Evolutionary conservation across 1,140 invertebrate genomes (phyloP), one percentile per base, ranked within the genome.

Genomic region (Pseudoatta argentina): DNA sequence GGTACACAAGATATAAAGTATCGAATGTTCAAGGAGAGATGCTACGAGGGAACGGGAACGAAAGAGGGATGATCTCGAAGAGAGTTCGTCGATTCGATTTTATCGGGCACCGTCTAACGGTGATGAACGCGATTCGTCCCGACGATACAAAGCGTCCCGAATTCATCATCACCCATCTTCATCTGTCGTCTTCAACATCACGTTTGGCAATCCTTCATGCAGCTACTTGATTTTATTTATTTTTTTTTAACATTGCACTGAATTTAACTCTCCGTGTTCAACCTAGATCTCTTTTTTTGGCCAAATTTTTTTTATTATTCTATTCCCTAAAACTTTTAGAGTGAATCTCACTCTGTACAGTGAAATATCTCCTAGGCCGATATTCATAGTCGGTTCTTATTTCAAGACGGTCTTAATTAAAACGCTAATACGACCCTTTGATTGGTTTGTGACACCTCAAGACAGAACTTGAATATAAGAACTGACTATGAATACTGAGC

Each of bases 1-100:
- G 18, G 24, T 82, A 82, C 69, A 61, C 18, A 61, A 39, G 39
- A 48, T 73, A 71, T 59, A 82, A 83, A 75, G 27, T 83, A 75
- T 83, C 79, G 69, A 83, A 83, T 55, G 55, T 44, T 39, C 39
- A 51, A 83, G 55, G 27, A 39, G n/a, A 48, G 53, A 39, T 83
- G 69, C 69, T 75, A 61, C 55, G 24, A 61, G 30, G 55, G 30
- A n/a, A 79, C 18, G 16, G 67, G 24, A 73, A 72, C 67, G n/a
- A 83, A 61, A 61, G n/a, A 10, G 30, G 30, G 24, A 51, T 51
- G 39, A 51, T 69, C 34, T 48, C 21, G 53, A 30, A 55, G 24
- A 10, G 21, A 10, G 16, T 24, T 79, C 57, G 39, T 73, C 53
- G 48, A 69, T 57, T 34, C 24, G 44, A 78, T 51, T 66, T 59